These are phyloP conservation scores for Scyliorhinus canicula DNA, from an alignment of 2,797 vertebrate species.

Conservation along the genomic window DNA sequence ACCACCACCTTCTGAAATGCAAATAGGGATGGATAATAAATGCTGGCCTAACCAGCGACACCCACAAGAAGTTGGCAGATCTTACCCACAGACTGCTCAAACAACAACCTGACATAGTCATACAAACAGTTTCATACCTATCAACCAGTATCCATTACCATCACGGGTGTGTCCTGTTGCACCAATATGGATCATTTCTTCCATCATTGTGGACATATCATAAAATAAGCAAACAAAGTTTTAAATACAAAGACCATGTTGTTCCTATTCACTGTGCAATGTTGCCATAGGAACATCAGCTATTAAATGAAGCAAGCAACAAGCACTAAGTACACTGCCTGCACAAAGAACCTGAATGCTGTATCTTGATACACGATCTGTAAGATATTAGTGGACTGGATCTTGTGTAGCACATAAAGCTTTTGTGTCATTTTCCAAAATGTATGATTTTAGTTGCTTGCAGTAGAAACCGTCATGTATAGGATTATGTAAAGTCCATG, in stretches of 20 bases:
- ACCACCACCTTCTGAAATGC: too few relatives aligned
- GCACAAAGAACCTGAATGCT: not conserved
- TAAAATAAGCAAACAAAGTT: not conserved
- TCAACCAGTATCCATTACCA: not conserved
- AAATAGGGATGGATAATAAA: too few relatives aligned
- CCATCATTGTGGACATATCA: not conserved
- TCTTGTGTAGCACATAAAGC: not conserved
- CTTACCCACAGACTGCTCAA: too few relatives aligned
- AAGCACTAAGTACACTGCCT: not conserved
- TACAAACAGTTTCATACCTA: too few relatives aligned
- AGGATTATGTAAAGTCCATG: not conserved
- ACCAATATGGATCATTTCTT: not conserved
- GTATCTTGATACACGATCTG: not conserved
- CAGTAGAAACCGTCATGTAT: not conserved
- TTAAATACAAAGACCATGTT: not conserved
- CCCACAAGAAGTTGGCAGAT: too few relatives aligned
- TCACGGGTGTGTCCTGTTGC: not conserved
- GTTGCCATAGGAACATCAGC: too few relatives aligned
- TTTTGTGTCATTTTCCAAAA: not conserved
- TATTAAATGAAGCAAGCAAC: too few relatives aligned
- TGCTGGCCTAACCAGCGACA: too few relatives aligned
- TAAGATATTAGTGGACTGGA: not conserved
- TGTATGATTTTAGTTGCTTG: not conserved
- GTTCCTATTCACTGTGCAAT: too few relatives aligned
- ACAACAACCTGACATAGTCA: too few relatives aligned